A percentile compares a stretch with the other conserved stretches of the same genome.
These are phyloP conservation scores for Arrhamphus sclerolepis DNA, from an alignment of 2,797 vertebrate genomes.

Conservation along the genomic window DNA sequence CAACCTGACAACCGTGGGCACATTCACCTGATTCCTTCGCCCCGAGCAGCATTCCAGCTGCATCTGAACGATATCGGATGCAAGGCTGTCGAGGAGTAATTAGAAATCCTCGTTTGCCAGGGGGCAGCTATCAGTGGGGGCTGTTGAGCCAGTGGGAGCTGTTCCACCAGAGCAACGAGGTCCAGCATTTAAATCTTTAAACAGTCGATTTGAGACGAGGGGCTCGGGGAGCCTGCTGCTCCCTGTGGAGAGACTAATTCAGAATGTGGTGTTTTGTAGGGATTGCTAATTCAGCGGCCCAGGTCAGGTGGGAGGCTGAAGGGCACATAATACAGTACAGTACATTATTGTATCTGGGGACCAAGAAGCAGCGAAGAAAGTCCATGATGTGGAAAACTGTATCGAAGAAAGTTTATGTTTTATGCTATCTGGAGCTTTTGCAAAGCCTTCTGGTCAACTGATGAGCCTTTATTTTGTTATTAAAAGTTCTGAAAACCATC, in stretches of 20 bases:
- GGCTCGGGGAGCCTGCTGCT: slow-evolving; percentile 29
- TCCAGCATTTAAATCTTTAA: slow-evolving; percentile 64
- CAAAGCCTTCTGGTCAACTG: slow-evolving; percentile 5
- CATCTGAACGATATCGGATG: slow-evolving; percentile 35
- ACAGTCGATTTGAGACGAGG: slow-evolving; percentile 49
- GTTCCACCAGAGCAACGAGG: slow-evolving; percentile 41
- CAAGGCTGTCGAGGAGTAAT: slow-evolving; percentile 62
- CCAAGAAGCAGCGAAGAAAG: slow-evolving; percentile 19
- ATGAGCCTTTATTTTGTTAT: slow-evolving; percentile 26
- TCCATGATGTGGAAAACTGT: slow-evolving; percentile 32
- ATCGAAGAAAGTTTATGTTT: slow-evolving; percentile 18
- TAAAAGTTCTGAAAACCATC: slow-evolving; percentile 22
- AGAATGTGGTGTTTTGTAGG: slow-evolving; percentile 43
- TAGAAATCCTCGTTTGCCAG: slow-evolving; percentile 40
- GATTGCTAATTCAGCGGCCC: slow-evolving; percentile 60
- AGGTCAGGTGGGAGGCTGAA: slow-evolving; percentile 52
- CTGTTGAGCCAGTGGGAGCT: slow-evolving; percentile 29
- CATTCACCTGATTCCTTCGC: not conserved
- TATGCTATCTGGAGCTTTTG: not conserved
- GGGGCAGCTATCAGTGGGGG: slow-evolving; percentile 11
- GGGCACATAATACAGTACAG: slow-evolving; percentile 43
- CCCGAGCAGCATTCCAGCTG: slow-evolving; percentile 8
- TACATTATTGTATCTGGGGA: slow-evolving; percentile 25
- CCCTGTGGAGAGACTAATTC: slow-evolving; percentile 53
- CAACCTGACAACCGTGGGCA: no score